These are phyloP conservation scores for Ceratosolen solmsi DNA, from an alignment of 1,140 invertebrate genomes.

Conservation along the genomic window DNA sequence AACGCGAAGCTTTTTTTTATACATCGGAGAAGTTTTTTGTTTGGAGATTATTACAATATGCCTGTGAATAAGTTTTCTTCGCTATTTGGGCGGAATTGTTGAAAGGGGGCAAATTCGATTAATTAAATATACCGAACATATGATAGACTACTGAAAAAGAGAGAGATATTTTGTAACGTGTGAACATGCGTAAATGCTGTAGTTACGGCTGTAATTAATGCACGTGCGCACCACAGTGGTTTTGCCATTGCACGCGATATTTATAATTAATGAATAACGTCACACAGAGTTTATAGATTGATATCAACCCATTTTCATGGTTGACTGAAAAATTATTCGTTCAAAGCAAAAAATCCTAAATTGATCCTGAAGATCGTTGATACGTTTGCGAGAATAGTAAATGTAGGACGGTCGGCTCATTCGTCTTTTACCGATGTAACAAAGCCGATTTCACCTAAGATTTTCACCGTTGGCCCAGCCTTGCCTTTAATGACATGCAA, in stretches of 20 bases:
- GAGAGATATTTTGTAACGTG: constrained; percentile 10
- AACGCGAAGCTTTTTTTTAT: no score
- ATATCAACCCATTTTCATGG: constrained; percentile 17
- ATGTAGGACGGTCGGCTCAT: background rate
- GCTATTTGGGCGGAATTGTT: no score
- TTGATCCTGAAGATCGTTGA: background rate
- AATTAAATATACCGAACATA: constrained; percentile 8
- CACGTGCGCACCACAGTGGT: background rate
- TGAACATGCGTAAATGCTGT: background rate
- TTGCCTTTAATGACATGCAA: background rate
- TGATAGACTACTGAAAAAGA: constrained; percentile 11
- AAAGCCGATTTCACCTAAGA: background rate
- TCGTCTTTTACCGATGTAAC: background rate
- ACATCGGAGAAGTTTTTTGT: no score
- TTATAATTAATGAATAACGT: constrained; percentile 13
- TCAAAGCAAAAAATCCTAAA: background rate
- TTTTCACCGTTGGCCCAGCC: background rate
- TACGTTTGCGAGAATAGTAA: background rate
- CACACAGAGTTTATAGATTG: background rate
- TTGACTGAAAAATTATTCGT: background rate
- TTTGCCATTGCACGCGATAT: constrained; percentile 19
- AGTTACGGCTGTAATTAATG: constrained; percentile 11
- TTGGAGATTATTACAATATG: no score
- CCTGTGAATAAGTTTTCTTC: no score
- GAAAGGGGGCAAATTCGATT: no score